These are phyloP conservation scores for Apistogramma diplotaenia DNA, from an alignment of 2,113 vertebrate species.

Conservation along the genomic window DNA sequence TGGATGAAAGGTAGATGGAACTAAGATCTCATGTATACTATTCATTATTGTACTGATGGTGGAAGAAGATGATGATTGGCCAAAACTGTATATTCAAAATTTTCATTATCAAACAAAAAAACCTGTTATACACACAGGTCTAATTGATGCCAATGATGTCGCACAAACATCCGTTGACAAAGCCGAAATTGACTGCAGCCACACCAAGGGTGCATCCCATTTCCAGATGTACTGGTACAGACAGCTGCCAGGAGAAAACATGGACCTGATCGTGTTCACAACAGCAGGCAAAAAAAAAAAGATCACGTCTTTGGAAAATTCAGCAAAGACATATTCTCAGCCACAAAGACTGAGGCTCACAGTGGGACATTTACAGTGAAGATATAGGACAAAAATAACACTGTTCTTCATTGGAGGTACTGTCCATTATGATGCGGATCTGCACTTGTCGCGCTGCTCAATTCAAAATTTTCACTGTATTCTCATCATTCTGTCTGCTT, in stretches of 20 bases:
- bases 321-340: constrained; percentile 5
- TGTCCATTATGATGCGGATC: no score
- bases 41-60: no score
- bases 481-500: no score
- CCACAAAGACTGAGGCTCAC: background rate
- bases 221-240: constrained; percentile 66
- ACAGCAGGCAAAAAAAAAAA: accelerated
- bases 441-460: no score
- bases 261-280: constrained; percentile 38
- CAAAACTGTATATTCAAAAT: no score
- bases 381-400: no score
- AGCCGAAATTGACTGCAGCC: constrained; percentile 33
- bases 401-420: no score
- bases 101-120: no score
- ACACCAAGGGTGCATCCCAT: accelerated
- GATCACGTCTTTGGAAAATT: background rate
- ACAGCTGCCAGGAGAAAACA: background rate
- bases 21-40: no score
- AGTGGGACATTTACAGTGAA: constrained; percentile 26
- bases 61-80: no score
- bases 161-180: background rate
- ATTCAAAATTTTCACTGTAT: no score
- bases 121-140: background rate
- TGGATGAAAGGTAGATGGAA: no score
- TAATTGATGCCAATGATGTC: background rate